A percentile compares a stretch with the other conserved stretches of the same genome.
Conservation (phyloP, 2,797 vertebrate genomes). For the Ctenopoma kingsleyae region DNA sequence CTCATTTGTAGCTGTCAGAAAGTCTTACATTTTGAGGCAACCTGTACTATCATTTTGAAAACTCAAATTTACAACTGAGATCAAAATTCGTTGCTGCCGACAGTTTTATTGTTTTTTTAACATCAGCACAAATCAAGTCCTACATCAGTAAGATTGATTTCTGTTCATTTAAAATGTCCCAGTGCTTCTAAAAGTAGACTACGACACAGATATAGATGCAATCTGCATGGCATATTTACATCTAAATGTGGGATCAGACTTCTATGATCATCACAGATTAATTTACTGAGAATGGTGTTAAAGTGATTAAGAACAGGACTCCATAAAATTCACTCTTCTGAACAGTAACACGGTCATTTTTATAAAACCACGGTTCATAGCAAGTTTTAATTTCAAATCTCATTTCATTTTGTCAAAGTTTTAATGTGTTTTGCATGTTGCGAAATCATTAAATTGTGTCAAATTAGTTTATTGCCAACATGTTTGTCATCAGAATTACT, state of each 20-base stretch:
- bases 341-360: background rate
- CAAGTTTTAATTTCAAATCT: background rate
- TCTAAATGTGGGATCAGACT: conserved; percentile 3
- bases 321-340: background rate
- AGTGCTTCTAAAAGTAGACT: background rate
- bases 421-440: background rate
- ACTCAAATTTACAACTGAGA: conserved; percentile 3
- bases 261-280: too few relatives aligned
- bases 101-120: conserved; percentile 66
- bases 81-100: conserved; percentile 54
- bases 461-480: background rate
- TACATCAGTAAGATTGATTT: conserved; percentile 28
- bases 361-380: background rate
- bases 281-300: too few relatives aligned
- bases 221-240: background rate
- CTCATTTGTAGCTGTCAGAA: background rate
- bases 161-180: background rate
- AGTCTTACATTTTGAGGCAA: too few relatives aligned
- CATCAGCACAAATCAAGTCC: conserved; percentile 28
- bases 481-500: conserved; percentile 24
- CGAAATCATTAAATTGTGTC: background rate
- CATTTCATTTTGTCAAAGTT: background rate
- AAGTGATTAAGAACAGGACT: background rate
- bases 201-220: background rate
- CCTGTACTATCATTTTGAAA: background rate